Evolutionary conservation across 2,797 vertebrate genomes (phyloP), one percentile per base, ranked within the genome.

Genomic region (Poeciliopsis paucimaculata): DNA sequence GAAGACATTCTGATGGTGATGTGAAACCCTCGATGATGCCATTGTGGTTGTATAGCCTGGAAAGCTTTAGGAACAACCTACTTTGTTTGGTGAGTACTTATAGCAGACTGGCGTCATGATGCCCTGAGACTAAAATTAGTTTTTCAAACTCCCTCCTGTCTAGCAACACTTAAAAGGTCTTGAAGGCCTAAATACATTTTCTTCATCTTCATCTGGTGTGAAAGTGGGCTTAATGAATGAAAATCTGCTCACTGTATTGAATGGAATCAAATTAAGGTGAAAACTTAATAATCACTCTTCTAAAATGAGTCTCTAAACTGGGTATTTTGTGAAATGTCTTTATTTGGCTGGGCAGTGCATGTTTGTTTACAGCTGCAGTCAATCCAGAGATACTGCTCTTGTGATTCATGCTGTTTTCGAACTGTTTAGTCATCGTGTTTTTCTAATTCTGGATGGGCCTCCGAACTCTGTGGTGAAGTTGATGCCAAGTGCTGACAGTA

Each of bases 391-490:
- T 1, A 46, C 36, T 80, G 31, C 15, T 68, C n/a, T 43, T 87
- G 0, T 13, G 39, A 51, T 49, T 73, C 66, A 16, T 23, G 34
- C 45, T 77, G 18, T 51, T 73, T 41, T 60, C 39, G n/a, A 46
- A 31, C 51, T 70, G 28, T 60, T 53, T 55, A 71, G 5, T 45
- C 12, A 18, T 26, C 3, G 36, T 51, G 68, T 60, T 18, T 79
- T 77, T 77, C 49, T n/a, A 13, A 77, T 79, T 81, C 64, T 57
- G 41, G 1, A 51, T 87, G 84, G 43, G 85, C 80, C 86, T 90
- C 85, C 77, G 77, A 77, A 55, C 55, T 81, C 36, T 77, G 78
- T 31, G 80, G 51, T 85, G 78, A 86, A 90, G 84, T 80, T 77
- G 31, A 45, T 76, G 46, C 45, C 66, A 20, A 66, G 26, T 57